Base-by-base conservation (phyloP, 92 coral and sea anemone genomes). In the Parazoanthus darwini region DNA sequence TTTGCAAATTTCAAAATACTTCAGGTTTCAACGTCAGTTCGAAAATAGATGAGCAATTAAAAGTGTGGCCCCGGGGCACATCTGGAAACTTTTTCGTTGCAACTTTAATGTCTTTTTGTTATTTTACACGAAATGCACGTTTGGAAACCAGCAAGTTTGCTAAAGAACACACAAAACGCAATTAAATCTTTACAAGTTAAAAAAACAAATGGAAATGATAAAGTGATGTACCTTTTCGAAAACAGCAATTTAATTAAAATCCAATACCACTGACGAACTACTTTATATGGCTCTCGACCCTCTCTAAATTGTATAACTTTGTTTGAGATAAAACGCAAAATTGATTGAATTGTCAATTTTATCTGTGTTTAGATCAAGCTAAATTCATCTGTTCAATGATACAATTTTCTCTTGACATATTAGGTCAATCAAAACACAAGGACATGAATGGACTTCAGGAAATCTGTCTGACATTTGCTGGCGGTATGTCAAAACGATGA, bases 391-490 rank as follows among this genome's bases (percentile, higher is more conserved):
- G 78, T 84, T 84, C 23, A 56, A 70, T 71, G 78, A 48, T 46
- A 71, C 25, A 72, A 72, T 14, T 29, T 46, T 84, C 79, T 51
- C 75, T 84, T 26, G 43, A 71, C 78, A 51, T 72, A 71, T 70
- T 71, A 84, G 87, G 78, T 72, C 79, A 84, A 72, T 83, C 87
- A 68, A 26, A 18, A 75, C 68, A 70, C 15, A 6, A 84, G 75
- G 48, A 71, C 43, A 48, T 71, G 67, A 26, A 84, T 35, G 78
- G 44, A 71, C 58, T 76, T 36, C 68, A 58, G 87, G 79, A 70
- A 84, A 84, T 84, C 78, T 84, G 79, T 84, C 87, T 84, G 79
- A 70, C 25, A 68, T 36, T 50, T 65, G 78, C 38, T 84, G 66
- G 44, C 87, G 87, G 87, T 26, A 46, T 48, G 79, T 68, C 87